Percentiles rank a stretch among this genome's conserved stretches.
phyloP scores from a whole-genome alignment of 2,113 vertebrate species.

The Pseudopodoces humilis region DNA sequence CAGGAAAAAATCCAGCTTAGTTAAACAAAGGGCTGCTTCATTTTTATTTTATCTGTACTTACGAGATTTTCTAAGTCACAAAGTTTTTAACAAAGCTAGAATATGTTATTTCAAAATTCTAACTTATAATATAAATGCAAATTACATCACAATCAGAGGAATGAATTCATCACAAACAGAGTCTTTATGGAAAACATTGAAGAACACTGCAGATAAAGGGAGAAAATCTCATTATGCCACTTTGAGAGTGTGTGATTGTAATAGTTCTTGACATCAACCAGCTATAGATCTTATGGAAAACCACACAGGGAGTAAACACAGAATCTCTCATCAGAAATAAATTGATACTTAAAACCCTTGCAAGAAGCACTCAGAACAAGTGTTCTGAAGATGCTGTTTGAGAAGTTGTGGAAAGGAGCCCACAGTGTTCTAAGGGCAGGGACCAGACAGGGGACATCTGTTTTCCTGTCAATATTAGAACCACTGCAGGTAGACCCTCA shows the following conservation, averaged over 20 bases:
- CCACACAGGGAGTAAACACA: neutral
- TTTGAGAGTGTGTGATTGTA: slow-evolving; percentile 1
- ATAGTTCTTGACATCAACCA: slow-evolving; percentile 27
- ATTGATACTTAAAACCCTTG: neutral
- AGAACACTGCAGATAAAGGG: slow-evolving; percentile 3
- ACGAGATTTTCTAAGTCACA: neutral
- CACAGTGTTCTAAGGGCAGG: neutral
- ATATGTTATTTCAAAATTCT: neutral
- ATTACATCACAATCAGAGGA: slow-evolving; percentile 16
- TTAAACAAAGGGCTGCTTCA: neutral
- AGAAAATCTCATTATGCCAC: slow-evolving; percentile 32
- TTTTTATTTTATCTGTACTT: neutral
- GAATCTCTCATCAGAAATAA: slow-evolving; percentile 1
- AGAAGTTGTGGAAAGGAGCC: neutral
- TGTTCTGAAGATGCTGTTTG: neutral
- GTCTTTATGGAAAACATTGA: slow-evolving; percentile 7
- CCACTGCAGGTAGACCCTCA: neutral
- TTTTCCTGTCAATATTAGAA: neutral
- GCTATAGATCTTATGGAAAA: neutral
- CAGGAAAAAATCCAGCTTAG: neutral
- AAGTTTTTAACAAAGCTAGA: slow-evolving; percentile 7
- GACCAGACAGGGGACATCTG: neutral
- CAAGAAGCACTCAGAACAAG: neutral
- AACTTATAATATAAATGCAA: slow-evolving; percentile 34
- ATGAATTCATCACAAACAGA: slow-evolving; percentile 30